Conservation (phyloP, 2,888 invertebrate genomes). For the Rhabditoides inermis region DNA sequence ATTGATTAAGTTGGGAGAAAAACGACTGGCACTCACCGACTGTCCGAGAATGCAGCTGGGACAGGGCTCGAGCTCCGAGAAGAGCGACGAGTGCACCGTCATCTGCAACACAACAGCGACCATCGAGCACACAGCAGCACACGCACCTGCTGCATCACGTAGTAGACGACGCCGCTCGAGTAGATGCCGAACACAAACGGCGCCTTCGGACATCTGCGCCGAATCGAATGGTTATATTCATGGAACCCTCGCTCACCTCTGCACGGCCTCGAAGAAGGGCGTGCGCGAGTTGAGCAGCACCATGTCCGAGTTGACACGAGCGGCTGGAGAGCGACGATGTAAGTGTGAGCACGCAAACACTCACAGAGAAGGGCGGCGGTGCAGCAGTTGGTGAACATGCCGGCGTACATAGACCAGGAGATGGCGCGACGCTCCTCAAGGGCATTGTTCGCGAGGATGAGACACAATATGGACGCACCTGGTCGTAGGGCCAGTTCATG, state of each 20-base stretch:
- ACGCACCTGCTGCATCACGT: slow-evolving; percentile 30
- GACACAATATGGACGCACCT: too few relatives aligned
- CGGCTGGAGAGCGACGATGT: slow-evolving; percentile 21
- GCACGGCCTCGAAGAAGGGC: slow-evolving; percentile 27
- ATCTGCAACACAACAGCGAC: too few relatives aligned
- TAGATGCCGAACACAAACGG: slow-evolving; percentile 39
- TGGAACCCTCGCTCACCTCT: not conserved
- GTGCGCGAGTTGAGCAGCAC: slow-evolving; percentile 25
- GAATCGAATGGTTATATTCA: not conserved
- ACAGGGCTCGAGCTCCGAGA: too few relatives aligned
- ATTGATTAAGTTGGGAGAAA: too few relatives aligned
- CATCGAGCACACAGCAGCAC: too few relatives aligned
- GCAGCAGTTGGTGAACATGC: slow-evolving; percentile 24
- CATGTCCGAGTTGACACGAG: slow-evolving; percentile 40
- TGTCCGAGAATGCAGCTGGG: too few relatives aligned
- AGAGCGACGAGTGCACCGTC: too few relatives aligned
- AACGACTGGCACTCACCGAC: too few relatives aligned
- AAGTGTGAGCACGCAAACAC: not conserved
- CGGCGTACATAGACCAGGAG: slow-evolving; percentile 38
- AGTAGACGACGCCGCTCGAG: slow-evolving; percentile 34
- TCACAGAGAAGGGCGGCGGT: slow-evolving; percentile 30
- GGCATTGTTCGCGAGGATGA: too few relatives aligned
- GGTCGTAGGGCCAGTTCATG: slow-evolving; percentile 8
- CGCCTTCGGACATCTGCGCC: slow-evolving; percentile 32
- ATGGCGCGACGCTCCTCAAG: slow-evolving; percentile 35